Percentiles rank a stretch among this genome's conserved stretches.
These are phyloP conservation scores for Polypterus senegalus DNA, from an alignment of 2,113 vertebrate species.

Conservation along the genomic window DNA sequence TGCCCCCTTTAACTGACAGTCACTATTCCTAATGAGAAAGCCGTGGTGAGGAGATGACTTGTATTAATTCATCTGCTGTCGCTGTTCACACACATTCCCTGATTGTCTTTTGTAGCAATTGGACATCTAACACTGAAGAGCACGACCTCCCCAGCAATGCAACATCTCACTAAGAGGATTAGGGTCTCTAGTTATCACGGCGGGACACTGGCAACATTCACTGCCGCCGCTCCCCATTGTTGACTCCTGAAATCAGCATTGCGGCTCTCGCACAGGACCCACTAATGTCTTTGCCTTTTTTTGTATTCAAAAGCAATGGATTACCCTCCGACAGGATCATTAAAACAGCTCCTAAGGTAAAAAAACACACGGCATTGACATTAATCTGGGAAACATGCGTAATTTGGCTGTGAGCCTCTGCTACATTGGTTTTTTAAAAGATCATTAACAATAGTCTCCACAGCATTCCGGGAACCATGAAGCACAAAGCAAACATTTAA, in stretches of 20 bases:
- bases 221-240: neutral
- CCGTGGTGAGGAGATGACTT: no score
- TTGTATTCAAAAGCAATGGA: slow-evolving; percentile 23
- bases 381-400: slow-evolving; percentile 25
- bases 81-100: no score
- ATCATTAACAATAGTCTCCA: slow-evolving; percentile 16
- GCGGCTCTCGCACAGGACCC: slow-evolving; percentile 4
- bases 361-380: slow-evolving; percentile 22
- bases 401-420: slow-evolving; percentile 16
- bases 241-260: neutral
- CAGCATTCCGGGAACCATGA: slow-evolving; percentile 21
- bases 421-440: slow-evolving; percentile 25
- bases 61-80: no score
- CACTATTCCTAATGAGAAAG: no score
- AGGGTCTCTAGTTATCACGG: neutral
- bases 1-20: no score
- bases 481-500: slow-evolving; percentile 9
- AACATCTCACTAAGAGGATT: neutral
- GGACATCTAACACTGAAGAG: no score
- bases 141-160: no score
- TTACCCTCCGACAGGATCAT: slow-evolving; percentile 25
- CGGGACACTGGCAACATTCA: neutral
- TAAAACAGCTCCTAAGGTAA: slow-evolving; percentile 31
- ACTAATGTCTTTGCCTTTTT: slow-evolving; percentile 19
- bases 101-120: no score